Base-by-base conservation (phyloP, 2,888 invertebrate genomes). In the Drosophila melanocephala region DNA sequence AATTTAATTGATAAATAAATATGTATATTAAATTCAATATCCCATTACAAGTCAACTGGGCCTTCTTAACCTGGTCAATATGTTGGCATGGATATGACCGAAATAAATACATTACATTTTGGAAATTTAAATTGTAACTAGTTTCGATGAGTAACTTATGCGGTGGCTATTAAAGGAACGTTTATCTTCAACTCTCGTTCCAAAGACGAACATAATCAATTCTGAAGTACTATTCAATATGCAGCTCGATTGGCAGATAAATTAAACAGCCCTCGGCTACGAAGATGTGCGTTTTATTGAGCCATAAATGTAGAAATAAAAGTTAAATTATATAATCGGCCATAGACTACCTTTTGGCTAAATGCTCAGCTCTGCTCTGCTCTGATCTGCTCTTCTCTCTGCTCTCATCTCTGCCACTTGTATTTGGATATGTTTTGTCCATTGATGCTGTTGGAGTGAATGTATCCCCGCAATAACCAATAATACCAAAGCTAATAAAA, bases 401-500 rank as follows among this genome's bases (percentile, higher is more conserved):
- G 5, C 64, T 28, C 22, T 42, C 19, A 32, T 37, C 33, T n/a
- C 42, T 39, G 39, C 42, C 39, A 42, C 57, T 44, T 44, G 22
- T 42, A 22, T 37, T 62, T 35, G 33, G 35, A 58, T 58, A 35
- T 30, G 51, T 26, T 47, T 56, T 56, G 51, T 37, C 67, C 65
- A 50, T 63, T 66, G 64, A 42, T 37, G 56, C 56, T n/a, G 26
- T 56, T 50, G 63, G 28, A 72, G 56, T 57, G 55, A 44, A 63
- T 60, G 56, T 58, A 55, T 59, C 50, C 50, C 57, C 58, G 59
- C 85, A 86, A 85, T 88, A 87, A 87, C 89, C 84, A 89, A 89
- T 87, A 87, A 87, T 89, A 76, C 83, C 77, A 75, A 88, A 75
- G 84, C 81, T 83, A 88, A 88, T 89, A 89, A 88, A 88, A 88